Percentiles rank a stretch among this genome's conserved stretches.
Conservation (phyloP, 2,888 invertebrate genomes). For the Drosophila pseudotalamancana region DNA sequence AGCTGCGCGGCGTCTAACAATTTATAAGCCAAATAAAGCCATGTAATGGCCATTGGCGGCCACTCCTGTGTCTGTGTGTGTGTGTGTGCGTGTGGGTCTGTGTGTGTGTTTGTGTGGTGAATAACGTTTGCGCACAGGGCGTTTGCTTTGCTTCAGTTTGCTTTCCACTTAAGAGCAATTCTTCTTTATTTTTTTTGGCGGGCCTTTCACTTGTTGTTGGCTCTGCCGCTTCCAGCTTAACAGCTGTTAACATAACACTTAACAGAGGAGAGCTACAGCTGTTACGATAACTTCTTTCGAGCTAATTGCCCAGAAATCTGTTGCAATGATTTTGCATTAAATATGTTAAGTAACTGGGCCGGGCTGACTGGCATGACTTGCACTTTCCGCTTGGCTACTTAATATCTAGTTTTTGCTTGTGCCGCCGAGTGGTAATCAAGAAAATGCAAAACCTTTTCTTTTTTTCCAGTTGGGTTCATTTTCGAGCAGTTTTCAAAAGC, state of each 20-base stretch:
- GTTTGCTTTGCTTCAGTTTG: constrained; percentile 40
- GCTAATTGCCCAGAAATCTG: constrained; percentile 69
- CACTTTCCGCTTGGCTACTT: not conserved
- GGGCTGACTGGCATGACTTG: constrained; percentile 38
- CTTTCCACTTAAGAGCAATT: constrained; percentile 39
- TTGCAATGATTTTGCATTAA: constrained; percentile 60
- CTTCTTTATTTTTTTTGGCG: constrained; percentile 18
- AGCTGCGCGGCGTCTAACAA: constrained; percentile 50
- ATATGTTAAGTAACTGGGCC: constrained; percentile 36
- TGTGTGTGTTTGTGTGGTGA: constrained; percentile 42
- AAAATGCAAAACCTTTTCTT: constrained; percentile 40
- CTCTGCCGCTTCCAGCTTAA: constrained; percentile 15
- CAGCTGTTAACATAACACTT: constrained; percentile 38
- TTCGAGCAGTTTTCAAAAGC: constrained; percentile 26
- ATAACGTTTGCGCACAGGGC: constrained; percentile 58
- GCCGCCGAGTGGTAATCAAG: constrained; percentile 42
- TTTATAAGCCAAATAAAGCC: constrained; percentile 66
- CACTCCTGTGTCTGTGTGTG: constrained; percentile 4
- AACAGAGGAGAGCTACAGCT: too few relatives aligned
- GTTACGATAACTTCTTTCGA: constrained; percentile 6
- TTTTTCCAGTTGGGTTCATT: constrained; percentile 24
- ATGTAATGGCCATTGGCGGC: constrained; percentile 67
- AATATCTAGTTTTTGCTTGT: not conserved
- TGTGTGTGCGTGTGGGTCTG: constrained; percentile 6
- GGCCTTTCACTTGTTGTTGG: constrained; percentile 57